Base-by-base conservation (phyloP, 2,113 vertebrate genomes). In the Vidua chalybeata region DNA sequence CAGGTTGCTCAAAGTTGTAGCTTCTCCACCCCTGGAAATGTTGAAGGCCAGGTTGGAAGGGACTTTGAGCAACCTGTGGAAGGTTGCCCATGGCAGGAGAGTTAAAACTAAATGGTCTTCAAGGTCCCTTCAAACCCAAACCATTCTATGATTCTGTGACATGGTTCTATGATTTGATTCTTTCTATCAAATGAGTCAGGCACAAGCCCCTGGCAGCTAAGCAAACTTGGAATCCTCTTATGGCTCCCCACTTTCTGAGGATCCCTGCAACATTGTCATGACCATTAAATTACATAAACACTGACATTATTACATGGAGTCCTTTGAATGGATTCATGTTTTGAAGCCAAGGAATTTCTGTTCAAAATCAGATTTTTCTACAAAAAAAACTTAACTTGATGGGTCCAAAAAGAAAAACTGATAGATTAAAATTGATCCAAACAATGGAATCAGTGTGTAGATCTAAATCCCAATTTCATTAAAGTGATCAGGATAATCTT, bases 61-160 rank as follows among this genome's bases (percentile, higher is more conserved):
- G 14, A 26, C 48, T 83, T 31, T 62, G 30, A 48, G 14, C 3
- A 48, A 9, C 14, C 17, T 48, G 39, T 35, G 62, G 15, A 67
- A 74, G 9, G 3, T 48, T n/a, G n/a, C 9, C 3, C 9, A 31
- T 1, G 1, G 30, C 4, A 2, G 6, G 14, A 15, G 14, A 8
- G 7, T 14, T 75, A 24, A 22, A 82, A 46, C 7, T 26, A 3
- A 13, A 12, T 3, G 2, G 4, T 68, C 7, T 55, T 62, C 54
- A 31, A 41, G 11, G 11, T 48, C 11, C 11, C 14, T 61, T 82
- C 31, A 3, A 56, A 64, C 6, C 11, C 31, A 49, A 64, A 54
- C 3, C 6, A 10, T 61, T 35, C 8, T 12, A 5, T 28, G n/a
- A 22, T n/a, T 39, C 30, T 35, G 14, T n/a, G n/a, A 46, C 7